Percentiles rank a stretch among this genome's conserved stretches.
Conservation (phyloP, 1,140 invertebrate species). For the Gryon sp. region DNA sequence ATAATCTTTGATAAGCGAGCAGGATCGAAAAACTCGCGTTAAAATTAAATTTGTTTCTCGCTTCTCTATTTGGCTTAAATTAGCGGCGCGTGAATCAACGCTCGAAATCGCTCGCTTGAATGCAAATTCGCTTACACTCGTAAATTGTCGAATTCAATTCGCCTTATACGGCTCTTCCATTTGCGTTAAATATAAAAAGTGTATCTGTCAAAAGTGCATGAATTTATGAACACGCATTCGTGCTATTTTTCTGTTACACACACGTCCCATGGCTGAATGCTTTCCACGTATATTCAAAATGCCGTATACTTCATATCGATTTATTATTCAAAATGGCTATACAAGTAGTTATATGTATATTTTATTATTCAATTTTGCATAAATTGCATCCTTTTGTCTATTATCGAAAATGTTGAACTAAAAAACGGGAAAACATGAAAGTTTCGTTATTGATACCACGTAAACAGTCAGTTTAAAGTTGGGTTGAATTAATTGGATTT, state of each 20-base stretch:
- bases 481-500: too few relatives aligned
- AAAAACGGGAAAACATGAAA: constrained; percentile 1
- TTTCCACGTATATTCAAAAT: neutral
- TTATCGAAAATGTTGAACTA: constrained; percentile 12
- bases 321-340: constrained; percentile 17
- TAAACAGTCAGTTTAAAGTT: too few relatives aligned
- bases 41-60: constrained; percentile 11
- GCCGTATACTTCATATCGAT: constrained; percentile 27
- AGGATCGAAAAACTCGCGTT: neutral
- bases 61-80: neutral
- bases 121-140: constrained; percentile 8
- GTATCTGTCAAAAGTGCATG: constrained; percentile 15
- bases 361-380: constrained; percentile 27
- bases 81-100: constrained; percentile 2
- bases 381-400: neutral
- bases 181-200: constrained; percentile 20
- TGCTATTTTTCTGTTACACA: constrained; percentile 6
- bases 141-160: constrained; percentile 18
- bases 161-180: constrained; percentile 1
- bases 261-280: neutral
- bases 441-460: too few relatives aligned
- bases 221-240: constrained; percentile 24
- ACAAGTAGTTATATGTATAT: constrained; percentile 13
- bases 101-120: neutral
- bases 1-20: too few relatives aligned